A percentile compares a stretch with the other conserved stretches of the same genome.
Conservation (phyloP, 1,140 invertebrate genomes). For the Bradynema listronoti region DNA sequence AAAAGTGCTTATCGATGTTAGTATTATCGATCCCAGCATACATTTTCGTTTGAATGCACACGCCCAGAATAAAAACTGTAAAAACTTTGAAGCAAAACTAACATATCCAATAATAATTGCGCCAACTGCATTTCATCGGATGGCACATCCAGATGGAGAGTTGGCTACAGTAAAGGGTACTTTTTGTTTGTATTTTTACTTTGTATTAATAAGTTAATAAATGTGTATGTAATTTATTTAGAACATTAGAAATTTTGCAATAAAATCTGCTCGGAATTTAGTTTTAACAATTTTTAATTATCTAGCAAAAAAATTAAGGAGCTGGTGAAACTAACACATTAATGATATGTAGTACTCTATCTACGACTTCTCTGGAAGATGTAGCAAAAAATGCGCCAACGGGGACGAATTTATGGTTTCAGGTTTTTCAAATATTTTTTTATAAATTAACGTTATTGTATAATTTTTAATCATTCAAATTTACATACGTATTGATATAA, state of each 20-base stretch:
- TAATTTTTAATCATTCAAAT: too few relatives aligned
- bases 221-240: neutral
- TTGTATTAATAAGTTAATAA: neutral
- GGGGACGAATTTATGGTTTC: slow-evolving; percentile 60
- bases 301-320: slow-evolving; percentile 61
- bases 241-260: slow-evolving; percentile 10
- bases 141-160: slow-evolving; percentile 85
- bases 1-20: slow-evolving; percentile 72
- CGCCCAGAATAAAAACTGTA: slow-evolving; percentile 14
- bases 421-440: slow-evolving; percentile 26
- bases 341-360: slow-evolving; percentile 76
- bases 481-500: too few relatives aligned
- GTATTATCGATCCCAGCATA: slow-evolving; percentile 62
- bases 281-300: neutral
- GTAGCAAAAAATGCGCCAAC: slow-evolving; percentile 70
- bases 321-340: slow-evolving; percentile 69
- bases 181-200: slow-evolving; percentile 6
- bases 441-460: neutral
- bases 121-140: slow-evolving; percentile 82
- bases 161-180: slow-evolving; percentile 73
- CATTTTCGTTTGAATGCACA: slow-evolving; percentile 12
- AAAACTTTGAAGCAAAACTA: slow-evolving; percentile 67
- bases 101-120: slow-evolving; percentile 77
- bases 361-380: slow-evolving; percentile 80
- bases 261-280: neutral